Evolutionary conservation across 2,888 invertebrate genomes (phyloP).

Genomic region (Mystacides longicornis): DNA sequence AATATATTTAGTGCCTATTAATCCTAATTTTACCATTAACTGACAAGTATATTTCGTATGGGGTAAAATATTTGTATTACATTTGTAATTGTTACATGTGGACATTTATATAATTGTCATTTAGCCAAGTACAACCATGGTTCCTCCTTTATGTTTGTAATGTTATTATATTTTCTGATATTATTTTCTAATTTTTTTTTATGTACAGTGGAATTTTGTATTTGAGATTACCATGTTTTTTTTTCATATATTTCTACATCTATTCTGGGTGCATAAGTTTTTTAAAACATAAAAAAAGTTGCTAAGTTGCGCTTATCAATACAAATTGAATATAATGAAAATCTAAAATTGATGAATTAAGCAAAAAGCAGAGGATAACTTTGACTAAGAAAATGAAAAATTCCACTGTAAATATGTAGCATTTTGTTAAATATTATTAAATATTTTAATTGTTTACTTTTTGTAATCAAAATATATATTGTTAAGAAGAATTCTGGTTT

Average conservation of each 20-base stretch:
- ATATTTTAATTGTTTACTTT: constrained; percentile 1
- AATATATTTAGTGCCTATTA: not conserved
- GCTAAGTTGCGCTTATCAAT: no score
- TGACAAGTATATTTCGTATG: no score
- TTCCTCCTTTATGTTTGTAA: constrained; percentile 16
- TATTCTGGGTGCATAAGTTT: no score
- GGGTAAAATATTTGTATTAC: not conserved
- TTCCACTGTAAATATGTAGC: not conserved
- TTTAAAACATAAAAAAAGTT: no score
- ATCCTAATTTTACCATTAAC: not conserved
- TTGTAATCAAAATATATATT: not conserved
- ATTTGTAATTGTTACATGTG: no score
- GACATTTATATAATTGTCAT: constrained; percentile 20
- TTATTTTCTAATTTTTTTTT: constrained; percentile 2
- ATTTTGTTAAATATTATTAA: constrained; percentile 1
- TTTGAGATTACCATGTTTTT: no score
- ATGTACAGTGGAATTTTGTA: not conserved
- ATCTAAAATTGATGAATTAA: no score
- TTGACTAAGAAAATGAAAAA: not conserved
- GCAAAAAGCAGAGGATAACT: no score
- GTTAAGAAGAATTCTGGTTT: not conserved
- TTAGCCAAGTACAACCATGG: constrained; percentile 23
- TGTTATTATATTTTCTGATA: not conserved
- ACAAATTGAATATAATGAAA: no score
- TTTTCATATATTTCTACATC: no score